Conservation (phyloP, 1,140 invertebrate species). For the Asbolus verrucosus region DNA sequence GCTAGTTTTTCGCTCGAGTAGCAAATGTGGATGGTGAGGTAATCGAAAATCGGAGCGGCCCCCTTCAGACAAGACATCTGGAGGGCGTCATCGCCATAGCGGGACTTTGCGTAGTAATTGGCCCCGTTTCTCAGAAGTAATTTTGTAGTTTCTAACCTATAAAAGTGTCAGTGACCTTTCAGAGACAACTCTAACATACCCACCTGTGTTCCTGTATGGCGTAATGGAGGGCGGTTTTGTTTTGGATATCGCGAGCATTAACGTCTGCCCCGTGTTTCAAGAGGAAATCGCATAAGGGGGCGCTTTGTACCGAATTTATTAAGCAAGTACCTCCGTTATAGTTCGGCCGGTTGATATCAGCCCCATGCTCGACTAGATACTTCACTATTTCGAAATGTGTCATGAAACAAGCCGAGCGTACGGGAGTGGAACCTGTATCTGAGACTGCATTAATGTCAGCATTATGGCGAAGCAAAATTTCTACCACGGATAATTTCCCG, state of each 20-base stretch:
- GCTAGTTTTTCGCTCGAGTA: conserved; percentile 79
- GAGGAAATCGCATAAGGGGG: conserved; percentile 83
- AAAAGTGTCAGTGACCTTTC: conserved; percentile 42
- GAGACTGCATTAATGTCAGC: conserved; percentile 88
- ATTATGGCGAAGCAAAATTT: conserved; percentile 81
- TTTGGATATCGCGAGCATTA: conserved; percentile 90
- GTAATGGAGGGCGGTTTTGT: conserved; percentile 94
- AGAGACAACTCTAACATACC: background rate
- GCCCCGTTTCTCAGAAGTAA: conserved; percentile 85
- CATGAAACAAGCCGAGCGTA: conserved; percentile 94
- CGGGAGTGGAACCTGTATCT: conserved; percentile 89
- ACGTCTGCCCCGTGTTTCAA: conserved; percentile 82
- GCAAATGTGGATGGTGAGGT: conserved; percentile 73
- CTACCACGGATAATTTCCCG: conserved; percentile 83
- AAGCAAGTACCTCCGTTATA: conserved; percentile 94
- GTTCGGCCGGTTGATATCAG: conserved; percentile 88
- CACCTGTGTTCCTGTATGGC: conserved; percentile 88
- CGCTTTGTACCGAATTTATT: conserved; percentile 93
- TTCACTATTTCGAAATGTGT: conserved; percentile 86
- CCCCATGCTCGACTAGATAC: conserved; percentile 85
- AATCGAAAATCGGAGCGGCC: conserved; percentile 83
- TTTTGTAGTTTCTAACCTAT: conserved; percentile 84
- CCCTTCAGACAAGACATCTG: conserved; percentile 92
- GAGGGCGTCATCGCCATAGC: conserved; percentile 90
- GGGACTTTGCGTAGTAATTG: conserved; percentile 79